Evolutionary conservation across 92 coral and sea anemone genomes (phyloP).

Genomic region (Isaurus tuberculatus): DNA sequence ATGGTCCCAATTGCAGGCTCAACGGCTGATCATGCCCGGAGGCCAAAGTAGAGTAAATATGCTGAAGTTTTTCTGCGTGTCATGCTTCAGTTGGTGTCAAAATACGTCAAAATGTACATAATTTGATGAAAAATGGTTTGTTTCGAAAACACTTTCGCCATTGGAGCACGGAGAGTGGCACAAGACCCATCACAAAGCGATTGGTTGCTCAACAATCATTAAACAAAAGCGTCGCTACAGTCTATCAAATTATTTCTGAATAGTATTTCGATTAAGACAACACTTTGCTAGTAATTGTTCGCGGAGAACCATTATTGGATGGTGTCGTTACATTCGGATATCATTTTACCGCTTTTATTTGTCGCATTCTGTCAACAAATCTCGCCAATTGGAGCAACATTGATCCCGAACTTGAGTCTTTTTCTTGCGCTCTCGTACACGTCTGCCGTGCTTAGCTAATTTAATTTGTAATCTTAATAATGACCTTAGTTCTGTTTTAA

Average conservation of each 20-base stretch:
- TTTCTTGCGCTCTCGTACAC: not conserved
- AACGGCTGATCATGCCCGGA: too few species aligned
- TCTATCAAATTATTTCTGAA: conserved; percentile 33
- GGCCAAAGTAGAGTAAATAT: too few species aligned
- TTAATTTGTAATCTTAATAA: conserved; percentile 28
- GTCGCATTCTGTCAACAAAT: conserved; percentile 46
- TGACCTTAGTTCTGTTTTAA: conserved; percentile 32
- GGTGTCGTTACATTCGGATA: conserved; percentile 31
- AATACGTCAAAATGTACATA: conserved; percentile 24
- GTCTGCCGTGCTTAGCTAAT: conserved; percentile 1
- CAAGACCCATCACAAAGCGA: conserved; percentile 12
- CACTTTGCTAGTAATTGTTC: conserved; percentile 23
- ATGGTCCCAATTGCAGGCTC: too few species aligned
- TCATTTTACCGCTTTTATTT: conserved; percentile 27
- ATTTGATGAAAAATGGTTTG: conserved; percentile 36
- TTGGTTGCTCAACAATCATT: conserved; percentile 24
- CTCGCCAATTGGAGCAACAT: conserved; percentile 15
- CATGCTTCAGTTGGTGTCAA: conserved; percentile 5
- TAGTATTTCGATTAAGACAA: conserved; percentile 9
- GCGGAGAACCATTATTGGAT: conserved; percentile 36
- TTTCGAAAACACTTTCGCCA: conserved; percentile 1
- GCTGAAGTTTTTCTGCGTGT: conserved; percentile 5
- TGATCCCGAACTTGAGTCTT: not conserved
- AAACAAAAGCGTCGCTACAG: not conserved
- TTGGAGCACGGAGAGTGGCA: conserved; percentile 31